Conservation (phyloP, 2,888 invertebrate species). For the Heliothis peltigera region DNA sequence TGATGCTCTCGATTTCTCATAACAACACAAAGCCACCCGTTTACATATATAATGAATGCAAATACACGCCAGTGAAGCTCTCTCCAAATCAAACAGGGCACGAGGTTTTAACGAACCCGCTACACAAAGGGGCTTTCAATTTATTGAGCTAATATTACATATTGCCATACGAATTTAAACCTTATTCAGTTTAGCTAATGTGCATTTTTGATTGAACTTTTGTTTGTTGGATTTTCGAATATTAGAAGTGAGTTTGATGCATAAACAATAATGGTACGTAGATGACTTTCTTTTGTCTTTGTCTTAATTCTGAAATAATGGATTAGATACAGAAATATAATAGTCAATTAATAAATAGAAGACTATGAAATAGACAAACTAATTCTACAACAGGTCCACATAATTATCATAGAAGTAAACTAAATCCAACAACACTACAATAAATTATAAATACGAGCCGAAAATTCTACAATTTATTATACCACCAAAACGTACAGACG, state of each 20-base stretch:
- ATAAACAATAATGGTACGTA: conserved; percentile 14
- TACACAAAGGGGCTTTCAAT: conserved; percentile 52
- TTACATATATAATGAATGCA: conserved; percentile 46
- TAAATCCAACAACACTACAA: too few relatives aligned
- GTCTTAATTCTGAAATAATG: too few relatives aligned
- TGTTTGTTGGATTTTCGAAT: conserved; percentile 12
- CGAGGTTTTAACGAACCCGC: conserved; percentile 53
- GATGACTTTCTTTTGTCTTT: neutral
- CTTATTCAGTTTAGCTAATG: conserved; percentile 9
- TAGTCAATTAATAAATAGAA: too few relatives aligned
- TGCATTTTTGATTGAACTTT: conserved; percentile 6
- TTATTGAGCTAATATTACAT: conserved; percentile 49
- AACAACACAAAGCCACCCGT: neutral
- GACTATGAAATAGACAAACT: too few relatives aligned
- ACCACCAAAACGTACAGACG: too few relatives aligned
- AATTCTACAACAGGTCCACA: too few relatives aligned
- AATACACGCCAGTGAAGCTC: conserved; percentile 49
- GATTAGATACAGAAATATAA: too few relatives aligned
- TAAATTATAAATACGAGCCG: too few relatives aligned
- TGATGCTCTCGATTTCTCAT: conserved; percentile 35
- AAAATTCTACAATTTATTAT: too few relatives aligned
- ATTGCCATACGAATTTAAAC: conserved; percentile 30
- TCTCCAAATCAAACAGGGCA: conserved; percentile 59
- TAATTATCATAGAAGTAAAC: too few relatives aligned
- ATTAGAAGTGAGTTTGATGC: conserved; percentile 17